phyloP scores from a whole-genome alignment of 2,113 vertebrate genomes.

The Conger conger region DNA sequence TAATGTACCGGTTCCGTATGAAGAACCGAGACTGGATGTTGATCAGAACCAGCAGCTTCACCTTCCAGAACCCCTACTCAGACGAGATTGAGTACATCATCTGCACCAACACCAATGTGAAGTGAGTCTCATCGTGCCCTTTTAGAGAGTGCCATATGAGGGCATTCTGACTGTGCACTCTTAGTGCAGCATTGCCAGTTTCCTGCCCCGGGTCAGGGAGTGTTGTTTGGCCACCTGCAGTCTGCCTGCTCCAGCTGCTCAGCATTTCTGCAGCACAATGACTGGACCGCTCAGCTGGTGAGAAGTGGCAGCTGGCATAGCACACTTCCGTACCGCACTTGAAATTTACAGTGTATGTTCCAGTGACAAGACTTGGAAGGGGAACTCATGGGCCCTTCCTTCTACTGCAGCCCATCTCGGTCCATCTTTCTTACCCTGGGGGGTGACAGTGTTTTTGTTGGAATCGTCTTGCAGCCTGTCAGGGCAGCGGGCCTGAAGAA shows the following conservation, averaged over 20 bases:
- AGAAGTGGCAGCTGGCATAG: no score
- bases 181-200: no score
- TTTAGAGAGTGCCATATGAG: background rate
- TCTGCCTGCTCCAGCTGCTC: no score
- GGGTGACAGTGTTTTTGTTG: background rate
- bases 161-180: no score
- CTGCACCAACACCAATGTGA: slow-evolving; percentile 98
- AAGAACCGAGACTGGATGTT: slow-evolving; percentile 97
- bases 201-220: no score
- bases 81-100: slow-evolving; percentile 99
- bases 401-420: background rate
- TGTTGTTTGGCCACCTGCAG: no score
- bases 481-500: background rate
- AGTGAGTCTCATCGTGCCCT: slow-evolving; percentile 73
- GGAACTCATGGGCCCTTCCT: no score
- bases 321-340: no score
- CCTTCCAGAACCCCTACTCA: slow-evolving; percentile 97
- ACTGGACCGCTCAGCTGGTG: no score
- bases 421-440: background rate
- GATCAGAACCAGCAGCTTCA: slow-evolving; percentile 97
- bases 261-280: no score
- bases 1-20: slow-evolving; percentile 98
- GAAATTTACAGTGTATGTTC: no score
- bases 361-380: no score
- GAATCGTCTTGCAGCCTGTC: background rate